These are phyloP conservation scores for Volucella inflata DNA, from an alignment of 2,888 invertebrate species.

Conservation along the genomic window DNA sequence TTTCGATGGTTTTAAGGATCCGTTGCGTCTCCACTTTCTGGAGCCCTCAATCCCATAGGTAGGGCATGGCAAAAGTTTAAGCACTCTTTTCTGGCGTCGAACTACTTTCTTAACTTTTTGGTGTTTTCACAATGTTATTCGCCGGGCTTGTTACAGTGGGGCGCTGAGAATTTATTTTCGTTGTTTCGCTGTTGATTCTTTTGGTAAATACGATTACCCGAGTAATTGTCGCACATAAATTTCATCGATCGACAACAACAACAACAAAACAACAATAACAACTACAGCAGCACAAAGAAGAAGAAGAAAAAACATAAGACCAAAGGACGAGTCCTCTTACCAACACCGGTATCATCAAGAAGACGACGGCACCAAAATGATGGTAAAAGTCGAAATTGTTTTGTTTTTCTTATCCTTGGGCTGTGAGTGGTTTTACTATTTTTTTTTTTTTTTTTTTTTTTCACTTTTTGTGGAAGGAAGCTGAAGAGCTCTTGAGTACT, in stretches of 20 bases:
- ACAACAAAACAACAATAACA: constrained; percentile 34
- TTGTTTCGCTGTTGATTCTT: constrained; percentile 63
- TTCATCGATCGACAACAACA: constrained; percentile 53
- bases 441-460: too few relatives aligned
- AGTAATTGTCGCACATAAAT: constrained; percentile 70
- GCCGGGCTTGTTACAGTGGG: too few relatives aligned
- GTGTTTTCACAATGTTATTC: constrained; percentile 44
- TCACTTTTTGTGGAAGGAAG: too few relatives aligned
- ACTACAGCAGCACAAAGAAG: not conserved
- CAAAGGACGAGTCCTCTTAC: not conserved
- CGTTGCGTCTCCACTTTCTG: not conserved
- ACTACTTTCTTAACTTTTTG: constrained; percentile 68
- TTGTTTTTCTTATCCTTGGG: constrained; percentile 5
- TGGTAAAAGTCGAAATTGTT: constrained; percentile 10
- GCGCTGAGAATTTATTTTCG: constrained; percentile 45
- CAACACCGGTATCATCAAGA: too few relatives aligned
- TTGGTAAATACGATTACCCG: constrained; percentile 67
- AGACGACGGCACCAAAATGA: not conserved
- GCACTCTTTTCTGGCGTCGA: constrained; percentile 72
- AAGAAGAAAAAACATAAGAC: not conserved
- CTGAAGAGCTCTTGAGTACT: constrained; percentile 12
- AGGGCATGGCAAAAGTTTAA: constrained; percentile 63
- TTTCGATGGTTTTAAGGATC: constrained; percentile 27
- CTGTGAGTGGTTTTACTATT: too few relatives aligned
- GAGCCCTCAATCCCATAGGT: constrained; percentile 20